Base-by-base conservation (phyloP, 1,140 invertebrate genomes). In the Lepidurus packardi region DNA sequence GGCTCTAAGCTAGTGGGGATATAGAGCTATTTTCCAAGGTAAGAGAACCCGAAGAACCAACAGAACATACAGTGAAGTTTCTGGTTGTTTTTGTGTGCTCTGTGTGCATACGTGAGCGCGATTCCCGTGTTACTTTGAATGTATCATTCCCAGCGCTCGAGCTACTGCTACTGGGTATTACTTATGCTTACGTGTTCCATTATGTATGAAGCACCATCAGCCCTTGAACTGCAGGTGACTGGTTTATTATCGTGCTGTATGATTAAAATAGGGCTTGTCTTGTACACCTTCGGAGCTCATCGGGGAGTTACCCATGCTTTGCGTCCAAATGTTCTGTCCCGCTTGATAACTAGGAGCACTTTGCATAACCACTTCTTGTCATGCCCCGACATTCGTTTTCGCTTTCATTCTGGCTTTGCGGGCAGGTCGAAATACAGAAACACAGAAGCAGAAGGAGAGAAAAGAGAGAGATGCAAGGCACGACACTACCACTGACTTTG, bases 231-330 rank as follows among this genome's bases (percentile, higher is more conserved):
- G 53, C 53, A 65, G 53, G 53, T 65, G 53, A 65, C 53, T 65
- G 53, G 53, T 65, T 65, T 65, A 65, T 65, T 65, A 65, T 65
- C 53, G 53, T 65, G 53, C 53, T 65, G 53, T 65, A 65, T 65
- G 53, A 65, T 65, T 65, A 65, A 65, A 65, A 65, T 65, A 65
- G 53, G 53, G 53, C 53, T 65, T 65, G 53, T 65, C 53, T 65
- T 65, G 53, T 65, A 65, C 53, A 65, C 53, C 53, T 65, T 65
- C 53, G n/a, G 34, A 65, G 53, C 53, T 65, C 53, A 65, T 65
- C 53, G 53, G 53, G 53, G 53, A 65, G n/a, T 65, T 65, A 65
- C 53, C 53, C 53, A 34, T n/a, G 21, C 53, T 65, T 34, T 65
- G 53, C 53, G 53, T 65, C 13, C 53, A 65, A 65, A 65, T 65